Conservation (phyloP, 1,140 invertebrate species). For the Liolophura sinensis region DNA sequence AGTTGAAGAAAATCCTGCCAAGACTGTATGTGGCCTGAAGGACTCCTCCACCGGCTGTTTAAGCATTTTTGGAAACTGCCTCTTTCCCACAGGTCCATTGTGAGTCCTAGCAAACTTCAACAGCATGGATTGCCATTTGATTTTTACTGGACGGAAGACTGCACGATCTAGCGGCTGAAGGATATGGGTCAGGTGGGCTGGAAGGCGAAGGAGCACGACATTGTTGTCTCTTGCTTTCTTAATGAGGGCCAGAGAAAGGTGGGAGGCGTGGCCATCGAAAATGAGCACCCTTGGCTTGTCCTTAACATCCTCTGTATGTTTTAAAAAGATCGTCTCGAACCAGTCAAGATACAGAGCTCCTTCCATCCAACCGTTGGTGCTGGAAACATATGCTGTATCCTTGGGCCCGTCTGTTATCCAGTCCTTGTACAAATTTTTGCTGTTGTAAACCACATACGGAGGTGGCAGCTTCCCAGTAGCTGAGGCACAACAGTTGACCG, state of each 20-base stretch:
- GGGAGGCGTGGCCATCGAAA: conserved; percentile 19
- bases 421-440: conserved; percentile 14
- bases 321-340: conserved; percentile 18
- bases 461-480: conserved; percentile 11
- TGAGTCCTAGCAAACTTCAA: conserved; percentile 4
- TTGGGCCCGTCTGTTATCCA: conserved; percentile 19
- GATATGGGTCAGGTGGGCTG: conserved; percentile 9
- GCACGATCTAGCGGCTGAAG: conserved; percentile 8
- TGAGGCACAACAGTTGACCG: conserved; percentile 10
- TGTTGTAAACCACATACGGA: conserved; percentile 16
- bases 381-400: conserved; percentile 8
- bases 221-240: conserved; percentile 6
- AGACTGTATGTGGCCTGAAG: background rate
- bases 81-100: conserved; percentile 4
- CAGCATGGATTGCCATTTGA: conserved; percentile 9
- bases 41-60: conserved; percentile 1
- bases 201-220: conserved; percentile 7
- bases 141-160: conserved; percentile 11
- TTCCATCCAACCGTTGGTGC: conserved; percentile 17
- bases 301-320: too few species aligned
- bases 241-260: conserved; percentile 5
- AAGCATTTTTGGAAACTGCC: conserved; percentile 3
- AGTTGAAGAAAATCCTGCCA: conserved; percentile 5
- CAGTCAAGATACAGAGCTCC: conserved; percentile 14
- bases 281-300: conserved; percentile 12